Percentiles rank a stretch among this genome's conserved stretches.
These are phyloP conservation scores for Microctonus brassicae DNA, from an alignment of 2,888 invertebrate genomes.

Conservation along the genomic window DNA sequence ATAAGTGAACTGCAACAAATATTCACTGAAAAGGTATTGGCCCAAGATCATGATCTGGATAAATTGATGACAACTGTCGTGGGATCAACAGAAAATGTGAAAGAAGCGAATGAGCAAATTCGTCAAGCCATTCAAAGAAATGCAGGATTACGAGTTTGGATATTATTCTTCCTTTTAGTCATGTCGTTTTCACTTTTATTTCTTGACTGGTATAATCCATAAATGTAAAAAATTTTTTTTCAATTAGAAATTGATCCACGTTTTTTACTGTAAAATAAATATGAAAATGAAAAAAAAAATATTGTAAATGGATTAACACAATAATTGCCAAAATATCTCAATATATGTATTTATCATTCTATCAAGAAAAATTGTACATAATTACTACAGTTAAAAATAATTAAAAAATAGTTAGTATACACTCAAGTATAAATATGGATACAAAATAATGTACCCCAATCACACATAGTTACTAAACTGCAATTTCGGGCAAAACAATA, in stretches of 20 bases:
- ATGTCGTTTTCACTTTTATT: constrained; percentile 96
- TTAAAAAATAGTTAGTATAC: constrained; percentile 56
- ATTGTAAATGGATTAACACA: constrained; percentile 30
- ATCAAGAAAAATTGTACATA: constrained; percentile 63
- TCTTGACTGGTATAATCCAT: constrained; percentile 98
- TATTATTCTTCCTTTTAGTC: constrained; percentile 94
- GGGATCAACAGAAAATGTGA: constrained; percentile 94
- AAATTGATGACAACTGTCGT: constrained; percentile 89
- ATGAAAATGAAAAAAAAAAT: background rate
- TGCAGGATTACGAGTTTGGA: constrained; percentile 94
- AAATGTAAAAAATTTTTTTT: constrained; percentile 53
- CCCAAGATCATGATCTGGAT: constrained; percentile 95
- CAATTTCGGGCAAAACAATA: background rate
- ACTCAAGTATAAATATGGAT: constrained; percentile 45
- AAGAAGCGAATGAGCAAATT: constrained; percentile 97
- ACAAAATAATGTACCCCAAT: constrained; percentile 40
- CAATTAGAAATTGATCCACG: constrained; percentile 13
- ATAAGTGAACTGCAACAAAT: constrained; percentile 96
- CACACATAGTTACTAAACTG: background rate
- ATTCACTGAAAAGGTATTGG: constrained; percentile 94
- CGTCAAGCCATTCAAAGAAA: constrained; percentile 97
- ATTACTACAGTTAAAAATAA: constrained; percentile 57
- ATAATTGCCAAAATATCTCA: constrained; percentile 64
- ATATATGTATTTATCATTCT: constrained; percentile 58
- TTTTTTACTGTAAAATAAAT: background rate